Conservation (phyloP, 2,113 vertebrate genomes). For the Jaculus jaculus region DNA sequence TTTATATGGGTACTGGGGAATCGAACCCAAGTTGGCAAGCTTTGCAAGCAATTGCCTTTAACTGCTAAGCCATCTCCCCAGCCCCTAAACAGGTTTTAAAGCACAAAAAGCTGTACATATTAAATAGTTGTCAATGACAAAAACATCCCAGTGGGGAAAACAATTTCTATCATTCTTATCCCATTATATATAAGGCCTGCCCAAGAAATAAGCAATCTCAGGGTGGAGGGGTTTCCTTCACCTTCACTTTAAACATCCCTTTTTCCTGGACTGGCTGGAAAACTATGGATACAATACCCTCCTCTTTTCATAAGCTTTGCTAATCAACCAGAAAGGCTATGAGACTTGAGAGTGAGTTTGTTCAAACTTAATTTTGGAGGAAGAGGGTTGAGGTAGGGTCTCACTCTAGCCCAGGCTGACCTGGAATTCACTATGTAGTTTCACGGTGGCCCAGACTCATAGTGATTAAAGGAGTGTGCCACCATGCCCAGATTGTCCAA, state of each 20-base stretch:
- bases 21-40: too few species aligned
- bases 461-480: too few species aligned
- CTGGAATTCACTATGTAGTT: too few species aligned
- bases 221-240: not conserved
- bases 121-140: not conserved
- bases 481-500: too few species aligned
- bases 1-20: too few species aligned
- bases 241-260: constrained; percentile 4
- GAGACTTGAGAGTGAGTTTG: not conserved
- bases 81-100: constrained; percentile 6
- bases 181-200: not conserved
- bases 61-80: too few species aligned
- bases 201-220: not conserved
- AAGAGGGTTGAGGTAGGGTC: too few species aligned
- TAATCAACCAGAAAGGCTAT: constrained; percentile 20
- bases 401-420: too few species aligned
- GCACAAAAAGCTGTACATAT: constrained; percentile 4
- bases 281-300: not conserved
- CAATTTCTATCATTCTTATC: not conserved
- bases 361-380: not conserved
- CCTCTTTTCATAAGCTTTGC: constrained; percentile 11
- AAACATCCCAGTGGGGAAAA: not conserved
- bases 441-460: too few species aligned
- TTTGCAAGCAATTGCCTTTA: too few species aligned
- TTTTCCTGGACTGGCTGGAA: constrained; percentile 48